These are phyloP conservation scores for Euthynnus affinis DNA, from an alignment of 2,797 vertebrate species.

Conservation along the genomic window DNA sequence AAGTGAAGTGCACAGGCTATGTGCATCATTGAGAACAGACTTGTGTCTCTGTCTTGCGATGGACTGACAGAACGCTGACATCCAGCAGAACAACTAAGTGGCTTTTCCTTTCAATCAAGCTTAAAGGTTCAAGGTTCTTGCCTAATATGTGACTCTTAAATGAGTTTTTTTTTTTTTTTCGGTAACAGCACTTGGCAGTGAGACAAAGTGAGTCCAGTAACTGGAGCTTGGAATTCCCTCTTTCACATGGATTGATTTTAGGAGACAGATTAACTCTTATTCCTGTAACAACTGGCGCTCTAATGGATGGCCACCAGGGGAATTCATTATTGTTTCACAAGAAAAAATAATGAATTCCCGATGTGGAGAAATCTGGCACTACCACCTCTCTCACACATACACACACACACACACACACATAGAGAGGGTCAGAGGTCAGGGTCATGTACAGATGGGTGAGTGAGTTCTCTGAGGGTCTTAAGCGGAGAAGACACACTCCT, in stretches of 20 bases:
- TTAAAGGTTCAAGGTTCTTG: too few species aligned
- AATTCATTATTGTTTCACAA: background rate
- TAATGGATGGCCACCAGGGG: background rate
- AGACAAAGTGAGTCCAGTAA: conserved; percentile 15
- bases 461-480: background rate
- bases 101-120: background rate
- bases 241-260: background rate
- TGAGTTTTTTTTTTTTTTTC: background rate
- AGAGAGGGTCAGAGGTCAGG: conserved; percentile 1
- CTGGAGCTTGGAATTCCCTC: conserved; percentile 16
- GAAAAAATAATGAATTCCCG: background rate
- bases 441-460: background rate
- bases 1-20: background rate
- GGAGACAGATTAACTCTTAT: conserved; percentile 16
- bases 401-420: background rate
- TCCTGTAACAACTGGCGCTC: conserved; percentile 37
- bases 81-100: background rate
- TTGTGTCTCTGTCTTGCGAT: background rate
- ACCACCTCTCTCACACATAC: background rate
- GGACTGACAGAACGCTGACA: background rate
- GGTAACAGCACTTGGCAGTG: conserved; percentile 9
- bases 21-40: background rate
- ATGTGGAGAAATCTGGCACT: background rate
- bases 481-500: background rate
- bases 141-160: background rate